Base-by-base conservation (phyloP, 2,888 invertebrate species). In the Andrena praecox region DNA sequence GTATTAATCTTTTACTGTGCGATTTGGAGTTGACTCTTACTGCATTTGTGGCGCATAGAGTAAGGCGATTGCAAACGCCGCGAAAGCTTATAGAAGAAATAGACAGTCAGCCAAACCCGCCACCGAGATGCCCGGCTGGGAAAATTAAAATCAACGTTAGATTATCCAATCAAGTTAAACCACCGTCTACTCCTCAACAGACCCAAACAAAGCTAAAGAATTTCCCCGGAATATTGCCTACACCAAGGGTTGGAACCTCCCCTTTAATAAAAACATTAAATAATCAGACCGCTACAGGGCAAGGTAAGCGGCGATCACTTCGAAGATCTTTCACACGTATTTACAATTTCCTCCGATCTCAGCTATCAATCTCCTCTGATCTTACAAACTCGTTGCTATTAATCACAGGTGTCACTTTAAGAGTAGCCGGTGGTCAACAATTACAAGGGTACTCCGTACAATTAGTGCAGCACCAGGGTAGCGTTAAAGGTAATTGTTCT, bases 21-120 rank as follows among this genome's bases (percentile, higher is more conserved):
- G 95, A 97, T 93, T 94, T 97, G 93, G 97, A 96, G 93, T 94
- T 95, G 62, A 95, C 96, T 87, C 94, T 97, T 85, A 96, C 97
- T 77, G 98, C 98, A 27, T 98, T 98, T 94, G 97, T 96, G 87
- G 97, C 97, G 71, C 98, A 98, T 94, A 96, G 98, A 91, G 96
- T 97, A 74, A 96, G 96, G 74, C 96, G 96, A 90, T 95, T 97
- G 85, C 96, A 97, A 91, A 96, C 97, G 12, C 96, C 97, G 56
- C 94, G 96, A 89, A 95, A 95, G 93, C 94, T 97, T 16, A 97
- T 97, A 80, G 96, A 97, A 91, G 96, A 97, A 92, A 95, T 96
- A 79, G 96, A 96, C 90, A 94, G 93, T 68, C 93, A 95, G 66
- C 95, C 96, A 16, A 95, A 95, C 70, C 94, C 95, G 62, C 95